Conservation (phyloP, 2,113 vertebrate species). For the Ceyx margarethae region DNA sequence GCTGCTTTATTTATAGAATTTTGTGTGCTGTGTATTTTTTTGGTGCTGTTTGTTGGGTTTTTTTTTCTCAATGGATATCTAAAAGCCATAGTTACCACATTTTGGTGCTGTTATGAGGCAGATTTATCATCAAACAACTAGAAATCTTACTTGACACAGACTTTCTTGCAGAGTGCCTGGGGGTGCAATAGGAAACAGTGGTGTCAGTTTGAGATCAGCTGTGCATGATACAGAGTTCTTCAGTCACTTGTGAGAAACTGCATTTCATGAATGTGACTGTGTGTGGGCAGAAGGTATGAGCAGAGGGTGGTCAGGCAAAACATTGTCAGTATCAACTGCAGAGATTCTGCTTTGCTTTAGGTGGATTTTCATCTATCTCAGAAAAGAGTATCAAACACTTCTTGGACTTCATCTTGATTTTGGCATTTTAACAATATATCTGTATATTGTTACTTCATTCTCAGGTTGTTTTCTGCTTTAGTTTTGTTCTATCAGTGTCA, state of each 20-base stretch:
- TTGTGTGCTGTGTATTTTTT: no score
- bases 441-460: background rate
- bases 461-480: background rate
- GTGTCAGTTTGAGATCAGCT: background rate
- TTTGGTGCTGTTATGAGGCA: background rate
- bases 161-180: background rate
- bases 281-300: background rate
- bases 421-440: background rate
- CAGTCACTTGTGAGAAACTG: background rate
- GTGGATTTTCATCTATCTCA: background rate
- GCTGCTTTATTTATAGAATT: background rate
- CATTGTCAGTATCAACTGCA: background rate
- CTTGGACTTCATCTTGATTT: background rate
- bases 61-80: background rate
- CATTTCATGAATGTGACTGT: background rate
- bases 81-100: background rate
- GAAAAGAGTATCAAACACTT: background rate
- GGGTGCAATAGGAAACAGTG: background rate
- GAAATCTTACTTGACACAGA: background rate
- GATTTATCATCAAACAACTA: background rate
- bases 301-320: background rate
- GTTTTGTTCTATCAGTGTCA: background rate
- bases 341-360: background rate
- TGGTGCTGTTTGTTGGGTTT: no score
- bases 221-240: background rate